These are phyloP conservation scores for Drosophila truncata DNA, from an alignment of 1,140 invertebrate genomes.

Conservation along the genomic window DNA sequence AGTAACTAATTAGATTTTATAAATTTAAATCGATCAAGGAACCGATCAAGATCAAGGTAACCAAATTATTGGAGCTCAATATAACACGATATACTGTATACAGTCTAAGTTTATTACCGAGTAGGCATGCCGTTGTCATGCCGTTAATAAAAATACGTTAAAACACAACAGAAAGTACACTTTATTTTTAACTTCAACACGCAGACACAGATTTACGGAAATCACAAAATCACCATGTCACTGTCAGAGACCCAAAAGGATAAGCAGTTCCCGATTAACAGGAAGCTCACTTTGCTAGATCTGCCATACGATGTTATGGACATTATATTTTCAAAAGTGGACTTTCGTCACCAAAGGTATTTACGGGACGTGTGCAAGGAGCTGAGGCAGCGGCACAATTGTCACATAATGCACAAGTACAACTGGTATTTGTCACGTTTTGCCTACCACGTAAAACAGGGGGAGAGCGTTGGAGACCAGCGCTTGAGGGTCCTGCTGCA, in stretches of 20 bases:
- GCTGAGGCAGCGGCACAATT: conserved; percentile 1
- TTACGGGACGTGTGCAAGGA: conserved; percentile 1
- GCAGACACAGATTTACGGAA: background rate
- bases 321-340: conserved; percentile 19
- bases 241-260: background rate
- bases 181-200: background rate
- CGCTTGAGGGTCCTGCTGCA: background rate
- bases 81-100: conserved; percentile 6
- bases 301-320: conserved; percentile 24
- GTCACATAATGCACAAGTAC: conserved; percentile 17
- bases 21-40: conserved; percentile 21
- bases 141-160: conserved; percentile 34
- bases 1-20: conserved; percentile 40
- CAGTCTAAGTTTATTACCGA: conserved; percentile 26
- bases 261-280: background rate
- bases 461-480: background rate
- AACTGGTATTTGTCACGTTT: background rate
- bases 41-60: conserved; percentile 13
- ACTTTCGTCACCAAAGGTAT: background rate
- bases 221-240: background rate
- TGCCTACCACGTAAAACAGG: background rate
- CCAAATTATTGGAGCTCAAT: conserved; percentile 23
- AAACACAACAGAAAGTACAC: background rate
- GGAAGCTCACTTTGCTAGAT: conserved; percentile 7
- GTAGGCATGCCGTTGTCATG: conserved; percentile 12